Evolutionary conservation across 2,888 invertebrate genomes (phyloP), one percentile per base, ranked within the genome.

Genomic region (Chymomyza amoena): DNA sequence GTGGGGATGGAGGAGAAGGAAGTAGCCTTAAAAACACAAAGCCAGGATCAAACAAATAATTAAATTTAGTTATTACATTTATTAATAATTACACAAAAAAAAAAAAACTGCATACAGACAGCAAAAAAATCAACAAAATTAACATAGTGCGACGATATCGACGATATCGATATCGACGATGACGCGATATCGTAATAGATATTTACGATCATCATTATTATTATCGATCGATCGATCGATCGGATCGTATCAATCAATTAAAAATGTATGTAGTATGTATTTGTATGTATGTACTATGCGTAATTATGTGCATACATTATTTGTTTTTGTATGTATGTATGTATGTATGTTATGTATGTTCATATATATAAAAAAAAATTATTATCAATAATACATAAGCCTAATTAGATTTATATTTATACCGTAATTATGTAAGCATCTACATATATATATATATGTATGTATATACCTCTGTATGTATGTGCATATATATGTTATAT

Each of bases 101-200:
- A n/a, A n/a, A 70, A 69, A 66, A 66, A 66, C 69, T 72, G 79
- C 88, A 87, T 86, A 84, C 84, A 84, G 84, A 88, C 84, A 84
- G 84, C 84, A 88, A 88, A 84, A 84, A 84, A 88, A 87, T 88
- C 84, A 84, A 84, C 84, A 84, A 84, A 67, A 84, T 87, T 84
- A 87, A 73, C 82, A 75, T 84, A 87, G 88, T 84, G 82, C 84
- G 87, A 84, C 72, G 78, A 78, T 87, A 83, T 80, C 80, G 84
- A 80, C 80, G 77, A 82, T 73, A 74, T 80, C 77, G 74, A 15
- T 28, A 6, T 79, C 64, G 67, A n/a, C n/a, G n/a, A n/a, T n/a
- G n/a, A n/a, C n/a, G n/a, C n/a, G n/a, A 71, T 39, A 63, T 56
- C 51, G 13, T 45, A 13, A 32, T 32, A 32, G 4, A 32, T n/a